A percentile compares a stretch with the other conserved stretches of the same genome.
Conservation (phyloP, 2,113 vertebrate species). For the Prionailurus viverrinus region DNA sequence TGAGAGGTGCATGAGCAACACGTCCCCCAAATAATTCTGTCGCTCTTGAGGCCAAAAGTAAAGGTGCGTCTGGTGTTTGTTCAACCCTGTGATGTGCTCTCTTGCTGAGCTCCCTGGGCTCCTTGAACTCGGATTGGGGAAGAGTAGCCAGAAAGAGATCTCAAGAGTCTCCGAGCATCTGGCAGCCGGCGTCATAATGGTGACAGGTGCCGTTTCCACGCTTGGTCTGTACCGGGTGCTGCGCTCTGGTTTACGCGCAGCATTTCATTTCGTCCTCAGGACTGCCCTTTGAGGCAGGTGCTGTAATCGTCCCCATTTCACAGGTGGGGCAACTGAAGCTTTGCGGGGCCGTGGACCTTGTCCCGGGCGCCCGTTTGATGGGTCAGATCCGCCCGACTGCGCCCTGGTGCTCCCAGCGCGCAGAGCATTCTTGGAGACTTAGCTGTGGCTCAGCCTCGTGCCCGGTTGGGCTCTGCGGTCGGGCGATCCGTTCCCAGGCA, state of each 20-base stretch:
- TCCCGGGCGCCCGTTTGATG: not conserved
- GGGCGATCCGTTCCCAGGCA: accelerated
- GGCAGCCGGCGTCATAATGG: not conserved
- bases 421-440: accelerated
- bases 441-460: not conserved
- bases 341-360: not conserved
- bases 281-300: not conserved
- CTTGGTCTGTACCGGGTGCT: not conserved
- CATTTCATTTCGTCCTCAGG: not conserved
- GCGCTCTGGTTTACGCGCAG: accelerated
- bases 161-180: accelerated
- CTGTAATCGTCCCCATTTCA: not conserved
- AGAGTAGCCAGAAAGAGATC: not conserved
- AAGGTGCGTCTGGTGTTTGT: not conserved
- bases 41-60: not conserved
- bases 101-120: not conserved
- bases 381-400: not conserved
- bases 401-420: accelerated
- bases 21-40: not conserved
- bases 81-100: not conserved
- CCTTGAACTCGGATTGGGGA: not conserved
- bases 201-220: not conserved
- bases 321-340: not conserved
- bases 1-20: accelerated
- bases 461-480: accelerated